A percentile compares a stretch with the other conserved stretches of the same genome.
phyloP scores from a whole-genome alignment of 2,113 vertebrate species.

The Turnix velox region DNA sequence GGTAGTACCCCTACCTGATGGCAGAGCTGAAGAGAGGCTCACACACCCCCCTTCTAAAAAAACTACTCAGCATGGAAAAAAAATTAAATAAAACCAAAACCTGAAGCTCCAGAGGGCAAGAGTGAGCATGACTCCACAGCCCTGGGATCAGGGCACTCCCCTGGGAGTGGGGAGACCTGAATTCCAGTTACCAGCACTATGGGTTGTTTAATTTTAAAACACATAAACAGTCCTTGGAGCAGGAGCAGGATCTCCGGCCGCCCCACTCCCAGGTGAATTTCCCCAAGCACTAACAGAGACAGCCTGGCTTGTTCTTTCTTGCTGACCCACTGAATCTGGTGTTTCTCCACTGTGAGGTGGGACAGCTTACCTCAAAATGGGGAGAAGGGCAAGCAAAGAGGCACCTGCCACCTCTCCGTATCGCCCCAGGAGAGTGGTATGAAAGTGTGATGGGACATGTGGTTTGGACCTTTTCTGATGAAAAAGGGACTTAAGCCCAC shows the following conservation, averaged over 20 bases:
- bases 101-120: constrained; percentile 55
- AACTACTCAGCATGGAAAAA: neutral
- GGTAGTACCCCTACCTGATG: neutral
- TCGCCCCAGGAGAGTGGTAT: neutral
- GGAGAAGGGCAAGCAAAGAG: neutral
- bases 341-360: neutral
- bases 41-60: neutral
- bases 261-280: neutral
- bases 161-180: constrained; percentile 53
- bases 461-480: neutral
- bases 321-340: neutral
- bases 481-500: neutral
- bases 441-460: neutral
- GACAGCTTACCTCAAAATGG: neutral
- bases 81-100: neutral
- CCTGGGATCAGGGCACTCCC: constrained; percentile 34
- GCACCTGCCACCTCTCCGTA: neutral
- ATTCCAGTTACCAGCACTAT: constrained; percentile 21
- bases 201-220: constrained; percentile 3
- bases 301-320: neutral
- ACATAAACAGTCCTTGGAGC: neutral
- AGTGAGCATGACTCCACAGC: constrained; percentile 34
- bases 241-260: neutral
- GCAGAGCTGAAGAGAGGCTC: neutral
- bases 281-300: neutral